A percentile compares a stretch with the other conserved stretches of the same genome.
Conservation (phyloP, 2,113 vertebrate species). For the Origma solitaria region DNA sequence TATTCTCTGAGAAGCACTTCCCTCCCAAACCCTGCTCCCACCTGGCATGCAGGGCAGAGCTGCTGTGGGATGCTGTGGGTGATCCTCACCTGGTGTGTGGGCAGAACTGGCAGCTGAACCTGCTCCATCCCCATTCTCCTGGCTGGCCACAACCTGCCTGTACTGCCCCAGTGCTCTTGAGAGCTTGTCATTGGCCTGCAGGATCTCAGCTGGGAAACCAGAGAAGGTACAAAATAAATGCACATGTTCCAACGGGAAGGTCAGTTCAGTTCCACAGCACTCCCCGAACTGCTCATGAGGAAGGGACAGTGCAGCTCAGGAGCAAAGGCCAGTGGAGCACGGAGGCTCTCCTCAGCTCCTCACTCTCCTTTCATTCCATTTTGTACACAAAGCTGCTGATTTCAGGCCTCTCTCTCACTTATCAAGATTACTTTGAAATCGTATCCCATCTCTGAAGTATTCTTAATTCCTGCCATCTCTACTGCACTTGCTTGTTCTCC, state of each 20-base stretch:
- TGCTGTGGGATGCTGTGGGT: fast-evolving
- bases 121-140: constrained; percentile 2
- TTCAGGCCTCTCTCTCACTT: background rate
- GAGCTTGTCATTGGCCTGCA: constrained; percentile 83
- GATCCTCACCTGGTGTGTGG: constrained; percentile 34
- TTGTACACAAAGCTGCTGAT: background rate
- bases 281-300: background rate
- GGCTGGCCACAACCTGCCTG: constrained; percentile 58
- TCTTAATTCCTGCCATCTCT: background rate
- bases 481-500: background rate
- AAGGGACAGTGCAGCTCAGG: background rate
- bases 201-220: constrained; percentile 71
- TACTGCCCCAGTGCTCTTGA: constrained; percentile 67
- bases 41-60: background rate
- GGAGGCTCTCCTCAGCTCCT: background rate
- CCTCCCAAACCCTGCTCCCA: background rate
- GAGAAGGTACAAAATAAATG: background rate
- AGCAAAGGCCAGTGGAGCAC: background rate
- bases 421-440: background rate
- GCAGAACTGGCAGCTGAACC: background rate
- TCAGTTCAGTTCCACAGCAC: background rate
- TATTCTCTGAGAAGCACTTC: background rate
- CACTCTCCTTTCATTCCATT: background rate
- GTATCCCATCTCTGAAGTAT: background rate
- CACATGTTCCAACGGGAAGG: fast-evolving